phyloP scores from a whole-genome alignment of 2,797 vertebrate species.

The Loriculus beryllinus region DNA sequence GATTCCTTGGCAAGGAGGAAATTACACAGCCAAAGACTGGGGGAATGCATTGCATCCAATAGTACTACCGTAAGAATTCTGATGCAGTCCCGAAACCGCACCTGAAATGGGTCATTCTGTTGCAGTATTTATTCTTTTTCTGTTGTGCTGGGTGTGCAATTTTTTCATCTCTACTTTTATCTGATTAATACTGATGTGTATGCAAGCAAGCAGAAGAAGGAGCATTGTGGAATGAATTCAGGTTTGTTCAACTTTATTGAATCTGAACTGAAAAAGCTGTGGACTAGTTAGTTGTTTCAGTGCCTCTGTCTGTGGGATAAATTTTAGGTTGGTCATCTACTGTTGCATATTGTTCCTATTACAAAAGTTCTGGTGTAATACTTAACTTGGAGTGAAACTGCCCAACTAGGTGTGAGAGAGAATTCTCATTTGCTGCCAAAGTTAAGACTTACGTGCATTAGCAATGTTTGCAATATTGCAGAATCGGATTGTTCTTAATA shows the following conservation, averaged over 20 bases:
- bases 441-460: not conserved
- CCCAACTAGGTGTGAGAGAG: not conserved
- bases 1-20: not conserved
- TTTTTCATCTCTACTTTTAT: not conserved
- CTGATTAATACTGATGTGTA: not conserved
- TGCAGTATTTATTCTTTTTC: not conserved
- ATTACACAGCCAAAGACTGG: not conserved
- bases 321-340: not conserved
- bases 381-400: not conserved
- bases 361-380: not conserved
- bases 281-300: not conserved
- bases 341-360: not conserved
- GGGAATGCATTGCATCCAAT: not conserved
- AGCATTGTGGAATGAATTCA: not conserved
- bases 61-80: not conserved
- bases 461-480: not conserved
- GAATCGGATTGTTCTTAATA: not conserved
- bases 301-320: not conserved
- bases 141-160: not conserved
- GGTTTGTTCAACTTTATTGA: not conserved
- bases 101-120: not conserved
- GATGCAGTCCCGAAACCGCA: not conserved
- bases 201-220: not conserved
- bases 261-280: not conserved
- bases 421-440: not conserved